Conservation (phyloP, 2,113 vertebrate genomes). For the Protobothrops flavoviridis region DNA sequence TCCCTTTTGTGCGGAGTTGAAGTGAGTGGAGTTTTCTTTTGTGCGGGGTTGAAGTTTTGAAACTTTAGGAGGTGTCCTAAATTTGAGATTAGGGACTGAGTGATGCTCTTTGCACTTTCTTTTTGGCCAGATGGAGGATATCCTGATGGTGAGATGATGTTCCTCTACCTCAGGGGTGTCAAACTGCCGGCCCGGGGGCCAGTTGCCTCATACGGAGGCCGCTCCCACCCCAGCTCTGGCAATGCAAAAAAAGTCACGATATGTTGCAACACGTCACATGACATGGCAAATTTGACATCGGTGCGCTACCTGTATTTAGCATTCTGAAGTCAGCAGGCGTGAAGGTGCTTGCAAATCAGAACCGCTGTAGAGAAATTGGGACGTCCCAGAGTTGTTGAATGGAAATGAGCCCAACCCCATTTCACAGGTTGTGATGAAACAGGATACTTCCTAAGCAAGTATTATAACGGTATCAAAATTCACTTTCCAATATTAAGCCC, state of each 20-base stretch:
- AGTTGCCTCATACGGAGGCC: no score
- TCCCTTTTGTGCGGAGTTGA: not conserved
- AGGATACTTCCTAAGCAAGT: not conserved
- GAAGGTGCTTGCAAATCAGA: not conserved
- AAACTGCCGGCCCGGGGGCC: no score
- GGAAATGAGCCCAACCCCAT: not conserved
- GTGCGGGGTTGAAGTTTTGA: no score
- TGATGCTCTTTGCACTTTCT: not conserved
- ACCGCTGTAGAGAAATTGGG: not conserved
- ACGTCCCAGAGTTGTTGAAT: not conserved
- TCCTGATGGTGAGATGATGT: not conserved
- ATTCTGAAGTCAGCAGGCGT: not conserved
- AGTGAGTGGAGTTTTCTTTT: not conserved
- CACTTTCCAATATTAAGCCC: not conserved
- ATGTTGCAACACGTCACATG: no score
- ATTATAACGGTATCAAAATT: not conserved
- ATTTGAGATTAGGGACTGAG: not conserved
- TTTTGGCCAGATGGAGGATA: not conserved
- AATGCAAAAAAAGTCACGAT: no score
- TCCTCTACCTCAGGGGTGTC: not conserved
- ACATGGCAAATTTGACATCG: no score
- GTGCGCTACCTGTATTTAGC: not conserved
- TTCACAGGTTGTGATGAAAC: not conserved
- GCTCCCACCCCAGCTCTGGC: no score
- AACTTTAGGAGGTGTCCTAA: not conserved